These are phyloP conservation scores for Nysson spinosus DNA, from an alignment of 2,888 invertebrate species.

Conservation along the genomic window DNA sequence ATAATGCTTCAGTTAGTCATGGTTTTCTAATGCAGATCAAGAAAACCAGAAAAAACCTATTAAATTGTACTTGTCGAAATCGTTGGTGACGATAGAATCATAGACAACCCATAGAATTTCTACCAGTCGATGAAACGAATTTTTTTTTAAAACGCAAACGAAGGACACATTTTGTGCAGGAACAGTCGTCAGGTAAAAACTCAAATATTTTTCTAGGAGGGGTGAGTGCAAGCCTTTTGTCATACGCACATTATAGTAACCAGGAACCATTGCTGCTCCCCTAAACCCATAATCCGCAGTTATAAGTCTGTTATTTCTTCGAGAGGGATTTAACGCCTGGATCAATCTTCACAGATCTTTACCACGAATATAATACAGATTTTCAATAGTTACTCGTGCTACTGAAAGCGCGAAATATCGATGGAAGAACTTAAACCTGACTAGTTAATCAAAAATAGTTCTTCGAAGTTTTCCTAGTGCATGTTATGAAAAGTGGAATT, in stretches of 20 bases:
- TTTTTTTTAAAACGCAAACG: neutral
- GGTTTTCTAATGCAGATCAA: too few species aligned
- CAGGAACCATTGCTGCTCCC: constrained; percentile 35
- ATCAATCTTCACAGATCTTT: constrained; percentile 22
- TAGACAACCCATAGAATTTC: too few species aligned
- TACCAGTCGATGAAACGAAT: too few species aligned
- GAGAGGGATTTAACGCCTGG: constrained; percentile 53
- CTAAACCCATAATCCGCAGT: constrained; percentile 65
- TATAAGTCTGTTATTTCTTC: constrained; percentile 56
- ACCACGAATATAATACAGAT: neutral
- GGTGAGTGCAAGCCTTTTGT: constrained; percentile 48
- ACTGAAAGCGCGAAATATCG: too few species aligned
- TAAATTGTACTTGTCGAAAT: too few species aligned
- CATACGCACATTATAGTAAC: constrained; percentile 33
- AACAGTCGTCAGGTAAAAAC: constrained; percentile 55
- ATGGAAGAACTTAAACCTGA: too few species aligned
- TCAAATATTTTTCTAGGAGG: constrained; percentile 65
- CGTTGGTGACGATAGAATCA: too few species aligned
- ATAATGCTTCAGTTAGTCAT: too few species aligned
- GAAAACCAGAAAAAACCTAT: too few species aligned
- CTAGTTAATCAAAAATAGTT: too few species aligned
- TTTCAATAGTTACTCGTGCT: neutral
- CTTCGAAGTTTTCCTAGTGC: too few species aligned
- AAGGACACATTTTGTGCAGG: constrained; percentile 22
- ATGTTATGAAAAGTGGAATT: too few species aligned